Percentiles rank a stretch among this genome's conserved stretches.
These are phyloP conservation scores for Ctenoplectra terminalis DNA, from an alignment of 1,140 invertebrate species.

Conservation along the genomic window DNA sequence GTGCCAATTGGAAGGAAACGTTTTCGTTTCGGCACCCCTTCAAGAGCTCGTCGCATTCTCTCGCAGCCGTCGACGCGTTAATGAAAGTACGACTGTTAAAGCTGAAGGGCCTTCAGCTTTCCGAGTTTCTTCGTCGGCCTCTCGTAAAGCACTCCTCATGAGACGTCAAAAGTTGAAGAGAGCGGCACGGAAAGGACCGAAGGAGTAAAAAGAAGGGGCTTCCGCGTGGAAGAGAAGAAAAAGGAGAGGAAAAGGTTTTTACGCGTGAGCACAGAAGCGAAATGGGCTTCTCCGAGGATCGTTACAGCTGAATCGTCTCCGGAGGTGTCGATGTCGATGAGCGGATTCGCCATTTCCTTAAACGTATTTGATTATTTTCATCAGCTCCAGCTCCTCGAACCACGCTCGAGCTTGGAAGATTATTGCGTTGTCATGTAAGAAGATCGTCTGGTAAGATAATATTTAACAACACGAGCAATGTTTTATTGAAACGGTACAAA, in stretches of 20 bases:
- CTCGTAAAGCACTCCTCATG: slow-evolving; percentile 71
- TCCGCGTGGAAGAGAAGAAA: slow-evolving; percentile 45
- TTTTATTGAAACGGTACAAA: too few relatives aligned
- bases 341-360: slow-evolving; percentile 68
- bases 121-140: slow-evolving; percentile 67
- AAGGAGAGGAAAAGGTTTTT: slow-evolving; percentile 67
- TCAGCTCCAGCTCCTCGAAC: slow-evolving; percentile 7
- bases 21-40: slow-evolving; percentile 63
- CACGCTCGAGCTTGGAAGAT: neutral
- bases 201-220: slow-evolving; percentile 43
- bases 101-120: slow-evolving; percentile 69
- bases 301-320: slow-evolving; percentile 64
- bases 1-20: slow-evolving; percentile 63
- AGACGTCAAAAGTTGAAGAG: slow-evolving; percentile 61
- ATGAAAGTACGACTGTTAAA: slow-evolving; percentile 79
- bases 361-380: slow-evolving; percentile 74
- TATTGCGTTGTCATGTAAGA: too few relatives aligned
- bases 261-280: slow-evolving; percentile 71
- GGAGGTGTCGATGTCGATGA: slow-evolving; percentile 54
- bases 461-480: too few relatives aligned
- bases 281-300: slow-evolving; percentile 62
- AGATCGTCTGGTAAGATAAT: neutral
- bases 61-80: slow-evolving; percentile 69
- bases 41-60: slow-evolving; percentile 36
- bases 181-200: slow-evolving; percentile 32